Percentiles rank a stretch among this genome's conserved stretches.
Conservation (phyloP, 2,888 invertebrate species). For the Melikaiella ostensackeni region DNA sequence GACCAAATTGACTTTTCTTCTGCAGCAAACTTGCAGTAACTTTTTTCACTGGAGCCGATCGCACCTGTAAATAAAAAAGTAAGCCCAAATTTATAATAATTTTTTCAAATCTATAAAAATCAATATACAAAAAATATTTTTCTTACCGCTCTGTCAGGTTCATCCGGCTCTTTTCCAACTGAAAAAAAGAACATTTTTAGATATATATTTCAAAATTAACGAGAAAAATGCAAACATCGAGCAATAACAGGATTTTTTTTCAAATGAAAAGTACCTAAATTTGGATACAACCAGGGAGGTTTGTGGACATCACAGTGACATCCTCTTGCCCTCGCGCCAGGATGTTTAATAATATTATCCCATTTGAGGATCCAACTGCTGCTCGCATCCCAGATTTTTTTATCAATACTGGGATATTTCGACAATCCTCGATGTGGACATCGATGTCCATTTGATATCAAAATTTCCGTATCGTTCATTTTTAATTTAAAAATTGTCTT, state of each 20-base stretch:
- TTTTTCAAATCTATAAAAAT: constrained; percentile 11
- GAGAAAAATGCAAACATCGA: background rate
- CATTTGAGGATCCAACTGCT: constrained; percentile 79
- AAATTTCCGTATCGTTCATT: constrained; percentile 65
- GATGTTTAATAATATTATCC: constrained; percentile 79
- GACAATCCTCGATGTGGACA: constrained; percentile 72
- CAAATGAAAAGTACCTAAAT: constrained; percentile 67
- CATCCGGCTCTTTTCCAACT: constrained; percentile 75
- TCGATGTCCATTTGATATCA: constrained; percentile 66
- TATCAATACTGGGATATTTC: constrained; percentile 74
- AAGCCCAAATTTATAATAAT: background rate
- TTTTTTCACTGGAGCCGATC: constrained; percentile 72
- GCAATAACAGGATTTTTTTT: constrained; percentile 6
- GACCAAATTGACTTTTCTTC: constrained; percentile 74
- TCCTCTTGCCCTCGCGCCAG: constrained; percentile 76
- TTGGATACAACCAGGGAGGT: constrained; percentile 73
- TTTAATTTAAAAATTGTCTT: constrained; percentile 37
- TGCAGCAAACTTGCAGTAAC: constrained; percentile 62
- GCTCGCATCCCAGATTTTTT: constrained; percentile 77
- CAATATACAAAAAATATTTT: background rate
- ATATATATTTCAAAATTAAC: background rate
- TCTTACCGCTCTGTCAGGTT: constrained; percentile 75
- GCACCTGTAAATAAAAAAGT: constrained; percentile 62
- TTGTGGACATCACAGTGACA: constrained; percentile 77
- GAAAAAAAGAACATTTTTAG: constrained; percentile 50